phyloP scores from a whole-genome alignment of 1,140 invertebrate species.

The Drosophila orena region DNA sequence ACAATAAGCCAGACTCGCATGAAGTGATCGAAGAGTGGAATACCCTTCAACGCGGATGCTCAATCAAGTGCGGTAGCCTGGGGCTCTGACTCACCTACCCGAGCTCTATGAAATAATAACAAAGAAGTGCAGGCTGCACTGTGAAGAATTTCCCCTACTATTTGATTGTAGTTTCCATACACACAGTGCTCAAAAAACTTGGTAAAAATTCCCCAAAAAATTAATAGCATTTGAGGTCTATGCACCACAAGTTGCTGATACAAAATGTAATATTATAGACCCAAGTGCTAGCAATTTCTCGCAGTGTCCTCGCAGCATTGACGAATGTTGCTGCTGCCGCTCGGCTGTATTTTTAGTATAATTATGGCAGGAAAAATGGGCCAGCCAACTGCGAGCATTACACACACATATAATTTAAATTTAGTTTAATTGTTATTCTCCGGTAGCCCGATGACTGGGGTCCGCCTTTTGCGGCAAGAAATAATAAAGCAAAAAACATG shows the following conservation, averaged over 20 bases:
- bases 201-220: no score
- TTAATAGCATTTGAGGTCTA: no score
- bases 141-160: background rate
- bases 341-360: slow-evolving; percentile 76
- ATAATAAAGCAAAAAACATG: slow-evolving; percentile 66
- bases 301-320: slow-evolving; percentile 26
- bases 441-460: slow-evolving; percentile 57
- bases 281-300: background rate
- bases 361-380: slow-evolving; percentile 61
- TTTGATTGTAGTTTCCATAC: no score
- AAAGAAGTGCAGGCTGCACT: slow-evolving; percentile 38
- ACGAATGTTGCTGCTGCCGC: slow-evolving; percentile 49
- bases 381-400: slow-evolving; percentile 62
- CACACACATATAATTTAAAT: slow-evolving; percentile 84
- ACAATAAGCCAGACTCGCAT: slow-evolving; percentile 1
- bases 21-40: slow-evolving; percentile 24
- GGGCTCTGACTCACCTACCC: slow-evolving; percentile 31
- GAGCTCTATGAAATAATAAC: slow-evolving; percentile 36
- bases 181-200: no score
- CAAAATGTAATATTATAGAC: no score
- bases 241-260: no score
- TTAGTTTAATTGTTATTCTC: slow-evolving; percentile 84
- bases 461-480: slow-evolving; percentile 53
- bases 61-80: slow-evolving; percentile 24
- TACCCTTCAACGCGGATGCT: slow-evolving; percentile 29